Percentiles rank a stretch among this genome's conserved stretches.
Evolutionary conservation across 1,140 invertebrate species (phyloP).

Genomic region (Cheumatopsyche charites): DNA sequence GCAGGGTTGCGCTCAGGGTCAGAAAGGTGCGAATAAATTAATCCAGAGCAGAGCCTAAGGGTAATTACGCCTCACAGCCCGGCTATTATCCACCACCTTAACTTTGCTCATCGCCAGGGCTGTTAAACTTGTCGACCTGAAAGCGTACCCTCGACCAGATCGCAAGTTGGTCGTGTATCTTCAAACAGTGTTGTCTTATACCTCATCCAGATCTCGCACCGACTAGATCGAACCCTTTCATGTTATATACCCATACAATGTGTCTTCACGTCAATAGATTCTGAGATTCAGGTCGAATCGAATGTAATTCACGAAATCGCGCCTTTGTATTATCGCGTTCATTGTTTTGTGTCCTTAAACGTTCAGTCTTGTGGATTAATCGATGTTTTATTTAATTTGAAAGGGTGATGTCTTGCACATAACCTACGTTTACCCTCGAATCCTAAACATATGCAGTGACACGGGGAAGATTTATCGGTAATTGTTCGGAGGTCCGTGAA

Average conservation of each 20-base stretch:
- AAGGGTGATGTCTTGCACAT: not conserved
- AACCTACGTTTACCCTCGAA: not conserved
- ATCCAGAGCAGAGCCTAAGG: slow-evolving; percentile 2
- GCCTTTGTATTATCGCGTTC: no score
- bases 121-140: slow-evolving; percentile 19
- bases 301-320: no score
- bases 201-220: not conserved
- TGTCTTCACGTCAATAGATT: no score
- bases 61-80: slow-evolving; percentile 13
- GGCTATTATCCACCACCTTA: slow-evolving; percentile 8
- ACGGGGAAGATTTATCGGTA: slow-evolving; percentile 36
- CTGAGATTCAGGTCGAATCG: no score
- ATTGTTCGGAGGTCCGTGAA: slow-evolving; percentile 34
- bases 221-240: no score
- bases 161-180: no score
- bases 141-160: not conserved
- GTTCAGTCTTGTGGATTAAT: not conserved
- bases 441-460: slow-evolving; percentile 37
- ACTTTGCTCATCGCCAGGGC: slow-evolving; percentile 11
- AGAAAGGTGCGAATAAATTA: slow-evolving; percentile 25
- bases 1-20: not conserved
- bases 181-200: no score
- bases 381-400: not conserved
- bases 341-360: no score
- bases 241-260: no score